phyloP scores from a whole-genome alignment of 1,140 invertebrate species.

The Globodera ellingtonae region DNA sequence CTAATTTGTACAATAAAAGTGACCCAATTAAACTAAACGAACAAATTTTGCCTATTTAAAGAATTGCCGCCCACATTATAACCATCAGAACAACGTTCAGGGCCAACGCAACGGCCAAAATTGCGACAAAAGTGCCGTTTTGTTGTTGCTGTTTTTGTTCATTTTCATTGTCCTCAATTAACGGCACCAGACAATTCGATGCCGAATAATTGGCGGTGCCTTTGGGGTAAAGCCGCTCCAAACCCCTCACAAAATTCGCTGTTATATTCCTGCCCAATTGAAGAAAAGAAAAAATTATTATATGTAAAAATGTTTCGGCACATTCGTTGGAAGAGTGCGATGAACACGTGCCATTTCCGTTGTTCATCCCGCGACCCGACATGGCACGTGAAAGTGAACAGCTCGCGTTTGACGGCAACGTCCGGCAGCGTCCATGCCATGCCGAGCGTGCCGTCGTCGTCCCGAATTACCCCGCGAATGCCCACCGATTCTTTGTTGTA shows the following conservation, averaged over 20 bases:
- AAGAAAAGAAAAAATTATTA: neutral
- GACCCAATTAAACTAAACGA: neutral
- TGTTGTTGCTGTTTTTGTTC: neutral
- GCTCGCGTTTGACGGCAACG: neutral
- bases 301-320: neutral
- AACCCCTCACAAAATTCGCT: conserved; percentile 2
- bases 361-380: neutral
- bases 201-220: neutral
- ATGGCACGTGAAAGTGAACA: neutral
- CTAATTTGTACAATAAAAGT: neutral
- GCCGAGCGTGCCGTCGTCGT: neutral
- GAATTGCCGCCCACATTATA: neutral
- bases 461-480: neutral
- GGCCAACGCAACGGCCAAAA: neutral
- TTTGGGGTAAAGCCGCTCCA: neutral
- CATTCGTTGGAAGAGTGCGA: conserved; percentile 15
- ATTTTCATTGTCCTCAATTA: neutral
- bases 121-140: neutral
- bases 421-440: neutral
- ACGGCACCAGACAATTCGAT: neutral
- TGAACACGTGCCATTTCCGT: conserved; percentile 2
- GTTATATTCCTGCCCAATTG: neutral
- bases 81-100: neutral
- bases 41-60: neutral
- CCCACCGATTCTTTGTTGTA: conserved; percentile 21